A percentile compares a stretch with the other conserved stretches of the same genome.
Evolutionary conservation across 2,797 vertebrate species (phyloP).

Genomic region (Alectoris magna): DNA sequence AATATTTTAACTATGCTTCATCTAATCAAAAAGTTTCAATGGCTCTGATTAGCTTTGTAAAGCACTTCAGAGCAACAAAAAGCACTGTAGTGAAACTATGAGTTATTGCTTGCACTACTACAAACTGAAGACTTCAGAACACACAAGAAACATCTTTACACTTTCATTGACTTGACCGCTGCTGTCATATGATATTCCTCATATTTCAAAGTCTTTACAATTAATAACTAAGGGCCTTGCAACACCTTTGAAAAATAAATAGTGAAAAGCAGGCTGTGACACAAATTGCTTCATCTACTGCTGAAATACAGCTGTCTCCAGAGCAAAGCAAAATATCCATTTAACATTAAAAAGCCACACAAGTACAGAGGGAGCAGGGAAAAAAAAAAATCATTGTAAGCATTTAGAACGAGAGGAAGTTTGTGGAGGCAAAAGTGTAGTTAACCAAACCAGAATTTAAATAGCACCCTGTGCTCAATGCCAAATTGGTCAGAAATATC

Average conservation of each 20-base stretch:
- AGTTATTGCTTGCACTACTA: background rate
- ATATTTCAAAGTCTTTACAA: background rate
- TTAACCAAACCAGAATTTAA: constrained; percentile 32
- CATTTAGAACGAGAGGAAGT: background rate
- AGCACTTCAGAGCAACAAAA: background rate
- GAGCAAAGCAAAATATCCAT: background rate
- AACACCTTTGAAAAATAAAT: constrained; percentile 8
- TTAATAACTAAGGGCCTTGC: background rate
- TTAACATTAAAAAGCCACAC: background rate
- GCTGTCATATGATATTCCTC: background rate
- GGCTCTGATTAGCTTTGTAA: background rate
- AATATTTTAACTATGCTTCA: background rate
- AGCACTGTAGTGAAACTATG: background rate
- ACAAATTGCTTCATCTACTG: background rate
- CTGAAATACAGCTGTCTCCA: background rate
- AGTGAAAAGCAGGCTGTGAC: background rate
- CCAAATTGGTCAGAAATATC: constrained; percentile 21
- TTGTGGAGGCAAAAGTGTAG: background rate
- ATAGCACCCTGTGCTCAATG: background rate
- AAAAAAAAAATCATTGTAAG: background rate
- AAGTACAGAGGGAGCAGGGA: background rate
- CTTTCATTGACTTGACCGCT: background rate
- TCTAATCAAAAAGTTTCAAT: background rate
- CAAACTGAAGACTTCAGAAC: background rate
- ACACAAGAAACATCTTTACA: background rate